Evolutionary conservation across 1,140 invertebrate genomes (phyloP), one percentile per base, ranked within the genome.

Genomic region (Littorina saxatilis): DNA sequence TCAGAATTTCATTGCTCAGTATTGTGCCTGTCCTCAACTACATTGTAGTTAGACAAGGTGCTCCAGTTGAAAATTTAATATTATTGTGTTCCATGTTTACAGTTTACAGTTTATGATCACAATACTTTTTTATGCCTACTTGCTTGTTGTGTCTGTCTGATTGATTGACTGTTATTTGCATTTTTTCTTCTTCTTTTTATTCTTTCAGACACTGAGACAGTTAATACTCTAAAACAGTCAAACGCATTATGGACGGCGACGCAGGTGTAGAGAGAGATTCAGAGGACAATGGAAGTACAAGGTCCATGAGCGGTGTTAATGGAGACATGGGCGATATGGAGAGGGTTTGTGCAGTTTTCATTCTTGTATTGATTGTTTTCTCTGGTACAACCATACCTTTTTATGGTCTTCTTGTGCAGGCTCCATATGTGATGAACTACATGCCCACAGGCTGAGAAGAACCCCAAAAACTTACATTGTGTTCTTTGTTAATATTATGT

Each of bases 251-350:
- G 70, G 70, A 73, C 23, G 40, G 40, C 1, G 70, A 73, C n/a
- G 23, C 70, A 50, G 70, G 43, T 5, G 37, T n/a, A 20, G 70
- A 73, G n/a, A 73, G 70, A 73, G 70, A 73, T 32, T 29, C 50
- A 43, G 70, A 73, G 13, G 40, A 73, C n/a, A 73, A 27, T 27
- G 70, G 37, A 5, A 73, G 40, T 27, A 1, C 39, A 23, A 73
- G n/a, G 50, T 27, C 23, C 43, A 3, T 52, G 40, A 15, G 23
- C 23, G 43, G 70, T 23, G 23, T 73, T 2, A 73, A 50, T 73
- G 70, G 70, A 50, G 39, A 47, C 40, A 50, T 73, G 39, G 70
- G 70, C 5, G 70, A 73, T 27, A 37, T 23, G 20, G 70, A 27
- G n/a, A 32, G 29, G 5, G 29, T 32, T 13, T 66, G 61, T 66